Evolutionary conservation across 2,888 invertebrate species (phyloP).

Genomic region (Alviniconcha strummeri): DNA sequence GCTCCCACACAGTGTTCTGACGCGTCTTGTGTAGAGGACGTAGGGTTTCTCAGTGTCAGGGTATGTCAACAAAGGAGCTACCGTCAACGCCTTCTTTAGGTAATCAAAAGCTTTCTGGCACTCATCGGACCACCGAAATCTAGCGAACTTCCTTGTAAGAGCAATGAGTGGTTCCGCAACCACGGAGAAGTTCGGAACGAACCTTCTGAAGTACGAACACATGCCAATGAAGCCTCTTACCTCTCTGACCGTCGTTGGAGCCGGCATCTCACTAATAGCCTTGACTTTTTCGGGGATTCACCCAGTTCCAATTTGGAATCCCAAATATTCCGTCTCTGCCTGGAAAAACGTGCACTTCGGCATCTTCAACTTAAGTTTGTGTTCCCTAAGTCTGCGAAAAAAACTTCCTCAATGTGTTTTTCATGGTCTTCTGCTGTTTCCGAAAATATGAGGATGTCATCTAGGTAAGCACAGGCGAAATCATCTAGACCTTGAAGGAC

Average conservation of each 20-base stretch:
- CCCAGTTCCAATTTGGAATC: too few relatives aligned
- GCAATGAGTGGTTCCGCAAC: constrained; percentile 34
- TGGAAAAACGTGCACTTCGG: too few relatives aligned
- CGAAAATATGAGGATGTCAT: constrained; percentile 41
- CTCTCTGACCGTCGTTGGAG: constrained; percentile 39
- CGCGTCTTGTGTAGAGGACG: constrained; percentile 37
- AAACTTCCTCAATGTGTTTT: constrained; percentile 34
- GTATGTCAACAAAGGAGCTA: constrained; percentile 28
- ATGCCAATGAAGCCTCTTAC: constrained; percentile 44
- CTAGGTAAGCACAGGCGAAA: constrained; percentile 38
- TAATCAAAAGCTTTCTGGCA: constrained; percentile 34
- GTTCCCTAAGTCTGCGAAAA: too few relatives aligned
- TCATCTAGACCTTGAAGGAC: constrained; percentile 21
- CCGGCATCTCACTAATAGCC: too few relatives aligned
- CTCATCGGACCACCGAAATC: constrained; percentile 38
- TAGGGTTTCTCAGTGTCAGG: constrained; percentile 36
- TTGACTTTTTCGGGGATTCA: too few relatives aligned
- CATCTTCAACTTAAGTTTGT: too few relatives aligned
- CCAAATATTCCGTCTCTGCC: too few relatives aligned
- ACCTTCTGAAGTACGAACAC: constrained; percentile 43
- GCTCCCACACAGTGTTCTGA: constrained; percentile 15
- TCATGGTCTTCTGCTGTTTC: constrained; percentile 40
- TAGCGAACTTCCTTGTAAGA: constrained; percentile 41
- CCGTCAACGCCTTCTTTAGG: constrained; percentile 35
- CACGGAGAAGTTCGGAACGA: constrained; percentile 31